Conservation (phyloP, 2,888 invertebrate species). For the Microctonus aethiopoides region DNA sequence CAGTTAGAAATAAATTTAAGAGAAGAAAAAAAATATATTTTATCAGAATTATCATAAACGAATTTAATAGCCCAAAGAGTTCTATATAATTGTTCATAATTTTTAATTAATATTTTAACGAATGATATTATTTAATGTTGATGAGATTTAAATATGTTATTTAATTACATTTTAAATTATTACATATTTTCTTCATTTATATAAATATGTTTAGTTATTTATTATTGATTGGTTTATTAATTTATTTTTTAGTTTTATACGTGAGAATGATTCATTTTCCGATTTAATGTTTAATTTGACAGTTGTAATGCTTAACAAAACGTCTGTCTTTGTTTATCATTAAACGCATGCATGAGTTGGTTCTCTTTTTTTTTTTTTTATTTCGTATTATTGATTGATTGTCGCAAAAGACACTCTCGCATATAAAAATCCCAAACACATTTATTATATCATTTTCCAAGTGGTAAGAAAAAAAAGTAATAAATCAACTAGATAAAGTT, state of each 20-base stretch:
- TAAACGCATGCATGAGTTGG: conserved; percentile 3
- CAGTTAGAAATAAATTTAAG: neutral
- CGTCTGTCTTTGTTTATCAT: conserved; percentile 9
- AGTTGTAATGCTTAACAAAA: conserved; percentile 1
- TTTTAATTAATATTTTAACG: neutral
- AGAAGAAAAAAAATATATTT: neutral
- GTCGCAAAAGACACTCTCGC: neutral
- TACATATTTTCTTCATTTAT: neutral
- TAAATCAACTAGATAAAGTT: neutral
- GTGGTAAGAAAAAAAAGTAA: neutral
- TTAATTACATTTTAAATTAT: conserved; percentile 1
- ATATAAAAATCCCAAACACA: neutral
- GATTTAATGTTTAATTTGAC: neutral
- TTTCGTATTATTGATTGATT: neutral
- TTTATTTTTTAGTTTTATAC: neutral
- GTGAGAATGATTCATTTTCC: neutral
- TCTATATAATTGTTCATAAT: neutral
- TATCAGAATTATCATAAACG: neutral
- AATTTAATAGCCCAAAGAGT: neutral
- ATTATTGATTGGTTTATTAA: no score
- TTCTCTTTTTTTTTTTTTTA: neutral
- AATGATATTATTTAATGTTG: neutral
- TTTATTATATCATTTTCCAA: neutral
- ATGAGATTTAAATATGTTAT: conserved; percentile 13
- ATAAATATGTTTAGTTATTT: neutral